Conservation (phyloP, 2,888 invertebrate genomes). For the Amphipoea lucens region DNA sequence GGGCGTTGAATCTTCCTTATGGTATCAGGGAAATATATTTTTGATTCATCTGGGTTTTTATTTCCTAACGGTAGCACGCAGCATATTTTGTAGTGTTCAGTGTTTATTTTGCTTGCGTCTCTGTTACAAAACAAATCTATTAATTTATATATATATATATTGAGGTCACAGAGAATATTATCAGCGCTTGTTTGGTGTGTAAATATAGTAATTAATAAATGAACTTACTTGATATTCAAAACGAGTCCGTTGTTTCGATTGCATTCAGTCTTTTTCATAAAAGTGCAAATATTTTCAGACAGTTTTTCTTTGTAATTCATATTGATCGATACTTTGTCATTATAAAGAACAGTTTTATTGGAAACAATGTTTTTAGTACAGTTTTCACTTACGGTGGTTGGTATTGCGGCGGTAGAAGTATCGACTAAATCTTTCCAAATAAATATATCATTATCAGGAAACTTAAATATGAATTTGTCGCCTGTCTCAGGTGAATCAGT, state of each 20-base stretch:
- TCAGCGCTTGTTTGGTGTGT: background rate
- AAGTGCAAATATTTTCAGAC: conserved; percentile 79
- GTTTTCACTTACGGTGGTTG: conserved; percentile 10
- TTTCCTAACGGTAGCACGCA: conserved; percentile 56
- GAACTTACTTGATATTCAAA: conserved; percentile 67
- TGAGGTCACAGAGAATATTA: background rate
- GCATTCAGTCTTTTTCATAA: conserved; percentile 78
- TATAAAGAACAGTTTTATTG: conserved; percentile 28
- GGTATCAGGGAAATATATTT: conserved; percentile 54
- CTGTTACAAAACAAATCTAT: conserved; percentile 67
- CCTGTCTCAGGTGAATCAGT: conserved; percentile 43
- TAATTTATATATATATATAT: background rate
- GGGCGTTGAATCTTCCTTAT: conserved; percentile 48
- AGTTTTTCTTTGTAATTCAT: conserved; percentile 57
- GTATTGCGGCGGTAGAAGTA: conserved; percentile 5
- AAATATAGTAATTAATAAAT: background rate
- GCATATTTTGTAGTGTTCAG: conserved; percentile 51
- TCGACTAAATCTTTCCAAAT: conserved; percentile 37
- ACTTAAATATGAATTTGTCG: conserved; percentile 75
- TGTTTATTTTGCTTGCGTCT: conserved; percentile 71
- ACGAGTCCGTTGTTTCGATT: conserved; percentile 74
- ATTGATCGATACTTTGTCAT: conserved; percentile 52
- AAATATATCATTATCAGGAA: conserved; percentile 68
- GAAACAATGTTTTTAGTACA: background rate
- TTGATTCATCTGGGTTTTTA: conserved; percentile 34